Percentiles rank a stretch among this genome's conserved stretches.
Conservation (phyloP, 2,888 invertebrate genomes). For the Polydrusus pterygomalis region DNA sequence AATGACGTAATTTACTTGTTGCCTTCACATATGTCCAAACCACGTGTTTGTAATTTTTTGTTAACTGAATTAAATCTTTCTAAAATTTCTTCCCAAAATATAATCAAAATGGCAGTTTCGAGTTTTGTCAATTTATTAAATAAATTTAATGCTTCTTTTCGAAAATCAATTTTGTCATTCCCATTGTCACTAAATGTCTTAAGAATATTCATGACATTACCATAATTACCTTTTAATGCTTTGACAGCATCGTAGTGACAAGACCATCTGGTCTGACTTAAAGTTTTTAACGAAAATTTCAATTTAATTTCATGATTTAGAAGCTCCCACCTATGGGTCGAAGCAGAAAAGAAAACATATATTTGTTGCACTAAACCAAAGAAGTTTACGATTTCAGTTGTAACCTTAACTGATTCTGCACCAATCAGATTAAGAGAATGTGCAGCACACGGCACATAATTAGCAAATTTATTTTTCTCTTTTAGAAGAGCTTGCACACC, state of each 20-base stretch:
- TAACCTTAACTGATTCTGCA: background rate
- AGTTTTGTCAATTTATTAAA: too few species aligned
- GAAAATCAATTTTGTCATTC: too few species aligned
- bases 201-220: background rate
- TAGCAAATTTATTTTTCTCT: slow-evolving; percentile 3
- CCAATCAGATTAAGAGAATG: slow-evolving; percentile 10
- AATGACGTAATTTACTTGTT: background rate
- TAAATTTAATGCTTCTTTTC: too few species aligned
- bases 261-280: background rate
- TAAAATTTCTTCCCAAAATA: too few species aligned
- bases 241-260: background rate
- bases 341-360: too few species aligned
- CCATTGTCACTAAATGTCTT: background rate
- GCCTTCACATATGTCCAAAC: slow-evolving; percentile 5
- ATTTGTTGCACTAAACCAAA: too few species aligned
- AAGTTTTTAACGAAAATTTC: background rate
- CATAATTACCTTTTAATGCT: background rate
- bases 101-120: too few species aligned
- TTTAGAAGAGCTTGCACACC: too few species aligned
- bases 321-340: too few species aligned
- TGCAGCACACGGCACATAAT: slow-evolving; percentile 26
- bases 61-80: too few species aligned
- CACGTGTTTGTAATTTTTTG: background rate
- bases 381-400: background rate
- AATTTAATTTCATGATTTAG: background rate